A percentile compares a stretch with the other conserved stretches of the same genome.
phyloP scores from a whole-genome alignment of 2,888 invertebrate species.

The Psococerastis gibbosa region DNA sequence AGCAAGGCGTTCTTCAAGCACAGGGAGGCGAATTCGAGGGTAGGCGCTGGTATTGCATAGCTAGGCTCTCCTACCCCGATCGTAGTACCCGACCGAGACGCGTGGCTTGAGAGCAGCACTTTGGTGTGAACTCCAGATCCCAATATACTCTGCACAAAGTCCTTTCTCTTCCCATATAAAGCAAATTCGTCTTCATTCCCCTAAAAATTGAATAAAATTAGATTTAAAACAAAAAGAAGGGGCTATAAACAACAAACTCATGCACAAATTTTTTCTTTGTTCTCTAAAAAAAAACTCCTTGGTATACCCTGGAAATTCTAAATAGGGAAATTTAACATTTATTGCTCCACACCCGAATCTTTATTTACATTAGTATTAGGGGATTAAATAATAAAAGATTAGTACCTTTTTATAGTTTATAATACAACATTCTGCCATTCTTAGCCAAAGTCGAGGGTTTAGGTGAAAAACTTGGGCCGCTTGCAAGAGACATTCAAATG shows the following conservation, averaged over 20 bases:
- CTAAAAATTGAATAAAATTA: too few relatives aligned
- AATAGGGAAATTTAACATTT: too few relatives aligned
- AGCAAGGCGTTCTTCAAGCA: constrained; percentile 71
- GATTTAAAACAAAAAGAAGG: too few relatives aligned
- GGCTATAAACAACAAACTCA: too few relatives aligned
- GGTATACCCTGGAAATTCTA: too few relatives aligned
- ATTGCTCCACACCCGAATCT: too few relatives aligned
- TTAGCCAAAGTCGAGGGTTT: constrained; percentile 79
- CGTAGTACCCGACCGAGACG: background rate
- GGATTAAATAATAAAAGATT: constrained; percentile 19
- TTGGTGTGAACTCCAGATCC: constrained; percentile 40
- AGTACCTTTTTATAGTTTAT: constrained; percentile 41
- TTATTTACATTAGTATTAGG: too few relatives aligned
- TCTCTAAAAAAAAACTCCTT: too few relatives aligned
- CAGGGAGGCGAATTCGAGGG: constrained; percentile 73
- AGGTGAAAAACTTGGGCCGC: constrained; percentile 69
- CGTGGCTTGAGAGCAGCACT: constrained; percentile 31
- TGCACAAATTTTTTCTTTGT: too few relatives aligned
- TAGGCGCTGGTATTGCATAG: constrained; percentile 70
- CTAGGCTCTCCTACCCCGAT: constrained; percentile 32
- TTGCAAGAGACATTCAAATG: constrained; percentile 80
- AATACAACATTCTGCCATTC: constrained; percentile 86
- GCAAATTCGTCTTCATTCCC: constrained; percentile 41
- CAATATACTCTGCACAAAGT: constrained; percentile 37
- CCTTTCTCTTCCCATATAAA: constrained; percentile 34